phyloP scores from a whole-genome alignment of 1,140 invertebrate species.

The Spodoptera litura region DNA sequence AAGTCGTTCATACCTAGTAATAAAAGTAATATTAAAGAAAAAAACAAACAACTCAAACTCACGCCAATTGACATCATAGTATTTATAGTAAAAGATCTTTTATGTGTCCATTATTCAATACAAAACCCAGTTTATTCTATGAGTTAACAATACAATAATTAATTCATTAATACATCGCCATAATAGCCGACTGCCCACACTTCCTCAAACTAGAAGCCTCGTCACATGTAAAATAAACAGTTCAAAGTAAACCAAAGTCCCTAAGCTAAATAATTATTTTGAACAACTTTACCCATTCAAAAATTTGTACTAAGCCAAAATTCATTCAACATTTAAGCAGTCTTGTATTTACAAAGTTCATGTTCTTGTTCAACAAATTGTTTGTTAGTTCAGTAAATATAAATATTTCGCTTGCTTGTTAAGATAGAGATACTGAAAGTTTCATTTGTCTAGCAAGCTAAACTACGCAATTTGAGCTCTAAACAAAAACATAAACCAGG shows the following conservation, averaged over 20 bases:
- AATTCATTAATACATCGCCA: neutral
- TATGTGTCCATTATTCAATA: no score
- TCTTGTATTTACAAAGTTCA: constrained; percentile 41
- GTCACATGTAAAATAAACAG: constrained; percentile 17
- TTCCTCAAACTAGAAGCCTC: constrained; percentile 6
- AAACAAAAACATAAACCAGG: constrained; percentile 14
- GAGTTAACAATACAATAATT: neutral
- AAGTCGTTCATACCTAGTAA: no score
- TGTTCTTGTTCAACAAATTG: constrained; percentile 37
- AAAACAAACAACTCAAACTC: no score
- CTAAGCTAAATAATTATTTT: constrained; percentile 30
- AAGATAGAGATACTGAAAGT: constrained; percentile 27
- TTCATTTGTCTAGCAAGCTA: constrained; percentile 16
- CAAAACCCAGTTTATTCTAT: no score
- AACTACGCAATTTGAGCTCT: constrained; percentile 16
- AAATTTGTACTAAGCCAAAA: constrained; percentile 17
- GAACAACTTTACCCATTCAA: constrained; percentile 26
- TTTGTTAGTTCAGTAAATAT: constrained; percentile 39
- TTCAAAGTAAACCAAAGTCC: constrained; percentile 10
- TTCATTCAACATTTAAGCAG: constrained; percentile 31
- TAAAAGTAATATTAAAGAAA: no score
- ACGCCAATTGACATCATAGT: no score
- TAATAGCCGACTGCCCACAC: neutral
- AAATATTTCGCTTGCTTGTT: constrained; percentile 36
- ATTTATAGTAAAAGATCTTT: no score